phyloP scores from a whole-genome alignment of 2,888 invertebrate species.

The Melitaea athalia region DNA sequence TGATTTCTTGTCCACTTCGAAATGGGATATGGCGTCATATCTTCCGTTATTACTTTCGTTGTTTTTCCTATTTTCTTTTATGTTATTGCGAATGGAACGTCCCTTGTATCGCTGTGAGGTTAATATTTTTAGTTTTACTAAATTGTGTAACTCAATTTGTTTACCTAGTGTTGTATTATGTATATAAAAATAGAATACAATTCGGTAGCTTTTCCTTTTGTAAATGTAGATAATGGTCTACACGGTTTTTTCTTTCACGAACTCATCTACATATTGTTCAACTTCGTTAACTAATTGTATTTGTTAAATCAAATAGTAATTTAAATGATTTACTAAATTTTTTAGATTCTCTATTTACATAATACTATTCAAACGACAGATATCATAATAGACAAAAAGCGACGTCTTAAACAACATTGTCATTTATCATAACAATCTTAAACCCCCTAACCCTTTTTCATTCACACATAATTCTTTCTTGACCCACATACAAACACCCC shows the following conservation, averaged over 20 bases:
- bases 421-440: constrained; percentile 26
- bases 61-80: constrained; percentile 33
- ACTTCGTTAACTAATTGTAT: no score
- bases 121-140: not conserved
- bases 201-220: no score
- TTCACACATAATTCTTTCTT: constrained; percentile 78
- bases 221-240: no score
- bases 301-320: no score
- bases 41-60: constrained; percentile 29
- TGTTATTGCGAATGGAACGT: constrained; percentile 7
- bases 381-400: not conserved
- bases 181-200: not conserved
- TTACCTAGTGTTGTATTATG: not conserved
- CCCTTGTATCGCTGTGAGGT: not conserved
- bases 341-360: not conserved
- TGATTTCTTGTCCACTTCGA: constrained; percentile 27
- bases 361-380: not conserved
- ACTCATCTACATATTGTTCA: no score
- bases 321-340: not conserved
- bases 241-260: no score
- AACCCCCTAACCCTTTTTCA: constrained; percentile 40
- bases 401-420: constrained; percentile 1
- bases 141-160: not conserved
- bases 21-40: constrained; percentile 33
- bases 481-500: constrained; percentile 76